A percentile compares a stretch with the other conserved stretches of the same genome.
Evolutionary conservation across 2,888 invertebrate genomes (phyloP).

Genomic region (Lingula anatina): DNA sequence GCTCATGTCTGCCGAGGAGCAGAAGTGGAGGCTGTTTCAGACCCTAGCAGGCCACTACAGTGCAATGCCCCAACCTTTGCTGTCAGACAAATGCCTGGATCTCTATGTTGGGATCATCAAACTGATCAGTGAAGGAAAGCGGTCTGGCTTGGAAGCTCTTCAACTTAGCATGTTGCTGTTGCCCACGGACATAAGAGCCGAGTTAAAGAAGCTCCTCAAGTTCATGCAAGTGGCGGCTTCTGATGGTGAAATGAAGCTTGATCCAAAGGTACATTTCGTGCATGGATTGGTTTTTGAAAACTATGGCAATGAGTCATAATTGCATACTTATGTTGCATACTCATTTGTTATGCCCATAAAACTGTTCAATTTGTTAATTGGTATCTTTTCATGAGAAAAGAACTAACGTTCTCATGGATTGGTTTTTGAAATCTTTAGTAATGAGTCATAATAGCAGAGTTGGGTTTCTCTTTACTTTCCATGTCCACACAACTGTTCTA

Average conservation of each 20-base stretch:
- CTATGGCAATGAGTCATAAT: too few relatives aligned
- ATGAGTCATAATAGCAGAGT: too few relatives aligned
- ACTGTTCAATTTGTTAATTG: too few relatives aligned
- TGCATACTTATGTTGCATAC: too few relatives aligned
- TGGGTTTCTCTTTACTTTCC: too few relatives aligned
- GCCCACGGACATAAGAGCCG: constrained; percentile 29
- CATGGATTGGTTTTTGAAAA: too few relatives aligned
- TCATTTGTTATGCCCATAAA: too few relatives aligned
- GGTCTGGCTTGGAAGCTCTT: constrained; percentile 35
- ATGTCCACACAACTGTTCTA: too few relatives aligned
- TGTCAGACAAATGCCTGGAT: constrained; percentile 41
- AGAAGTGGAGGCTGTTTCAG: constrained; percentile 37
- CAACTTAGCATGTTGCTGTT: constrained; percentile 42
- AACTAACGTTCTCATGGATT: too few relatives aligned
- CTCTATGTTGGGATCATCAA: constrained; percentile 41
- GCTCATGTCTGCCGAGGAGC: constrained; percentile 19
- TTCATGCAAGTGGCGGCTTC: constrained; percentile 36
- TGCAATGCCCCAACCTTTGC: constrained; percentile 21
- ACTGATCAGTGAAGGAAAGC: constrained; percentile 32
- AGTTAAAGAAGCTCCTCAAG: constrained; percentile 36
- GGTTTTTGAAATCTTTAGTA: too few relatives aligned
- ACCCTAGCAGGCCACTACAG: constrained; percentile 35
- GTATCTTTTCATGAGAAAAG: too few relatives aligned
- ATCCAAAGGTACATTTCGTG: constrained; percentile 22
- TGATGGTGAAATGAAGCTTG: constrained; percentile 25